Evolutionary conservation across 2,113 vertebrate species (phyloP).

Genomic region (Rhadina sibilatrix): DNA sequence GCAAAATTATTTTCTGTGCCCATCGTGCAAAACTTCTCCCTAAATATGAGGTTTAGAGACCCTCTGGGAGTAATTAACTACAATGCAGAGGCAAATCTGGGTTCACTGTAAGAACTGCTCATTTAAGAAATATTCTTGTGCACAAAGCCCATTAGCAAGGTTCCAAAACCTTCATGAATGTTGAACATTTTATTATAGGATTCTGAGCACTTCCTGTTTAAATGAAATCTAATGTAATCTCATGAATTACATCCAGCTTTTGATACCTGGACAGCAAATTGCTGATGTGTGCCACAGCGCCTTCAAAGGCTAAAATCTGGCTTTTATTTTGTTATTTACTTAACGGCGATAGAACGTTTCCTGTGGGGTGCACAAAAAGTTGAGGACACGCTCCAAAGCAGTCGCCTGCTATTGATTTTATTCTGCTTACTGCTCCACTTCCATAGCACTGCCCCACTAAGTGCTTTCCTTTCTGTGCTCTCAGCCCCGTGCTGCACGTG

Average conservation of each 20-base stretch:
- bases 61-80: constrained; percentile 48
- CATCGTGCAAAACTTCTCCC: constrained; percentile 2
- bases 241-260: background rate
- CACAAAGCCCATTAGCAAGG: background rate
- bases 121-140: constrained; percentile 4
- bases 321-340: background rate
- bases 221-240: background rate
- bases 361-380: background rate
- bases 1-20: constrained; percentile 47
- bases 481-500: background rate
- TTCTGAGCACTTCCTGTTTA: background rate
- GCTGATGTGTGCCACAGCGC: background rate
- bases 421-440: background rate
- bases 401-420: background rate
- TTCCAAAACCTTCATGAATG: constrained; percentile 17
- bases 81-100: constrained; percentile 37
- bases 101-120: background rate
- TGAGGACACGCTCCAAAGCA: background rate
- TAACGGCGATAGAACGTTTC: background rate
- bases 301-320: background rate
- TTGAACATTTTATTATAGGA: constrained; percentile 16
- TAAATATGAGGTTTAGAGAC: constrained; percentile 48
- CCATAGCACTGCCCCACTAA: background rate
- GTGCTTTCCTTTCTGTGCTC: background rate
- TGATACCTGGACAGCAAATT: background rate